Evolutionary conservation across 1,140 invertebrate genomes (phyloP), one percentile per base, ranked within the genome.

Genomic region (Pollicipes pollicipes): DNA sequence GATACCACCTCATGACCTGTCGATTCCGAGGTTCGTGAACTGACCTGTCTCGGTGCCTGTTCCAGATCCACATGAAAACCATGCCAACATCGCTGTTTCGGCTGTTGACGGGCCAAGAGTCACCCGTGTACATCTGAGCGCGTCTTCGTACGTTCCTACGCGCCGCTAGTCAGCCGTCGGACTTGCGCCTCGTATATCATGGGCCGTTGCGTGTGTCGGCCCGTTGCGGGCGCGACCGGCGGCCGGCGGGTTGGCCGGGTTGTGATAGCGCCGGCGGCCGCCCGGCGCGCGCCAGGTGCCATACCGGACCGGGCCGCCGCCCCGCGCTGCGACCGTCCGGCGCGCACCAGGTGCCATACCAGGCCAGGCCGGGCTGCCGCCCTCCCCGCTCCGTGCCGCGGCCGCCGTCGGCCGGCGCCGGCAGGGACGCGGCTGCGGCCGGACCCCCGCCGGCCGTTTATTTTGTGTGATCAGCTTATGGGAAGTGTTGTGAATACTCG

Each of bases 11-110:
- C n/a, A n/a, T n/a, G n/a, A n/a, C n/a, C n/a, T n/a, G n/a, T n/a
- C n/a, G n/a, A n/a, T n/a, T n/a, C n/a, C n/a, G n/a, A n/a, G n/a
- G n/a, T n/a, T n/a, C 35, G 58, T 45, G 10, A 30, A 4, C 17
- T 3, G 6, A 21, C 30, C 3, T 28, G 64, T 3, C 27, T 29
- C 27, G 3, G 10, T 16, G 26, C 24, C 27, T 26, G 68, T 69
- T 87, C 30, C 84, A 97, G 94, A 99, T 99, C 77, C 85, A 97
- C 74, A 98, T 99, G 96, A 98, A 98, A 83, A 99, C 97, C 69
- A 99, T 99, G 97, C 97, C 97, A 73, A 99, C 97, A 72, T 98
- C 97, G 69, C 98, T 99, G 92, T 99, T 97, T 84, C 87, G 96
- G 77, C 84, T 99, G 79, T 83, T 99, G 78, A 99, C 97, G 72